Percentiles rank a stretch among this genome's conserved stretches.
phyloP scores from a whole-genome alignment of 2,797 vertebrate genomes.

The Smutsia temminckii region DNA sequence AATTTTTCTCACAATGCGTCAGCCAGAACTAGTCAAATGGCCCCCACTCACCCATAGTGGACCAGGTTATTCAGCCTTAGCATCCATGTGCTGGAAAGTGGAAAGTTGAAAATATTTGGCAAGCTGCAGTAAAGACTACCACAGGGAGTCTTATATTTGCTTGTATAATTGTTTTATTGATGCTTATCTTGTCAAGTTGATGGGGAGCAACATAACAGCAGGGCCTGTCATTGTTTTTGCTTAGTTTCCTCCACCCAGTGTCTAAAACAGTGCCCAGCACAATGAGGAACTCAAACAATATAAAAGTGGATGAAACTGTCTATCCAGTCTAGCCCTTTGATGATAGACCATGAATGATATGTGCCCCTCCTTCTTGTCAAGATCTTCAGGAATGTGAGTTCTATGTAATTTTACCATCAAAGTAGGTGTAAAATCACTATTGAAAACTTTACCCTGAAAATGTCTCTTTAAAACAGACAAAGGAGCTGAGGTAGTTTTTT shows the following conservation, averaged over 20 bases:
- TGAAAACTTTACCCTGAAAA: neutral
- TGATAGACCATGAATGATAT: neutral
- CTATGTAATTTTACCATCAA: neutral
- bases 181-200: neutral
- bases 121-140: neutral
- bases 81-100: neutral
- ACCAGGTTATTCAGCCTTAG: neutral
- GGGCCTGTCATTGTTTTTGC: neutral
- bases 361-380: neutral
- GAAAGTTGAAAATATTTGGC: neutral
- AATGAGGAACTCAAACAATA: neutral
- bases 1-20: neutral
- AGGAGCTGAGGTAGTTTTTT: neutral
- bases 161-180: neutral
- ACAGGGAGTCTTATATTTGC: neutral
- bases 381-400: neutral
- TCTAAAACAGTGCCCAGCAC: neutral
- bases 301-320: neutral
- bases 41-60: neutral
- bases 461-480: conserved; percentile 4
- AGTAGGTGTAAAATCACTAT: neutral
- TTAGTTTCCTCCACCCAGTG: neutral
- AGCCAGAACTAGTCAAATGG: neutral
- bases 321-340: neutral
- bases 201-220: neutral